Conservation (phyloP, 2,797 vertebrate species). For the Amazona ochrocephala region DNA sequence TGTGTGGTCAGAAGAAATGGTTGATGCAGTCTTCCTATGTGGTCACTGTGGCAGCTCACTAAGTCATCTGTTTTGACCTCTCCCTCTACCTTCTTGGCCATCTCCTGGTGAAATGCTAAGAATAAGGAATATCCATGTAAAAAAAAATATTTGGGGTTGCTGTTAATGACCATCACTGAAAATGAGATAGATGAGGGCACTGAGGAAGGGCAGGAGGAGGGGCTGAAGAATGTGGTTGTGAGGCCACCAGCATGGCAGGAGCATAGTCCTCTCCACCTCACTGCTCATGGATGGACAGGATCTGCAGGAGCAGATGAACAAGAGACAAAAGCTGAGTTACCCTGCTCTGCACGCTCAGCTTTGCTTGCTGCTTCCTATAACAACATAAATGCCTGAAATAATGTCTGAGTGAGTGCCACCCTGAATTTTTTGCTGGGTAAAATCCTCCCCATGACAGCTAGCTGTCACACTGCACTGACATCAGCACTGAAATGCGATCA, state of each 20-base stretch:
- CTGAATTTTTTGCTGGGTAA: not conserved
- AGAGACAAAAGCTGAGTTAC: not conserved
- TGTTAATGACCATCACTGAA: not conserved
- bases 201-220: not conserved
- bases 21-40: not conserved
- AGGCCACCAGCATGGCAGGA: not conserved
- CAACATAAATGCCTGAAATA: not conserved
- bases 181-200: not conserved
- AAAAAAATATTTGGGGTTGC: not conserved
- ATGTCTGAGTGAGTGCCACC: not conserved
- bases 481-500: not conserved
- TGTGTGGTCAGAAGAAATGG: not conserved
- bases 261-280: not conserved
- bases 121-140: not conserved
- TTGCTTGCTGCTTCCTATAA: not conserved
- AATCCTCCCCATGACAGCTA: not conserved
- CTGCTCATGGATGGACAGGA: fast-evolving
- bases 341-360: not conserved
- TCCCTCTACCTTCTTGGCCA: not conserved
- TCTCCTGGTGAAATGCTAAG: not conserved
- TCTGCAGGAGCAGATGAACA: not conserved
- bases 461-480: not conserved
- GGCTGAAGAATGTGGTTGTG: not conserved
- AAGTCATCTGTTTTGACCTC: not conserved
- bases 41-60: not conserved